Conservation (phyloP, 1,140 invertebrate species). For the Ruditapes philippinarum region DNA sequence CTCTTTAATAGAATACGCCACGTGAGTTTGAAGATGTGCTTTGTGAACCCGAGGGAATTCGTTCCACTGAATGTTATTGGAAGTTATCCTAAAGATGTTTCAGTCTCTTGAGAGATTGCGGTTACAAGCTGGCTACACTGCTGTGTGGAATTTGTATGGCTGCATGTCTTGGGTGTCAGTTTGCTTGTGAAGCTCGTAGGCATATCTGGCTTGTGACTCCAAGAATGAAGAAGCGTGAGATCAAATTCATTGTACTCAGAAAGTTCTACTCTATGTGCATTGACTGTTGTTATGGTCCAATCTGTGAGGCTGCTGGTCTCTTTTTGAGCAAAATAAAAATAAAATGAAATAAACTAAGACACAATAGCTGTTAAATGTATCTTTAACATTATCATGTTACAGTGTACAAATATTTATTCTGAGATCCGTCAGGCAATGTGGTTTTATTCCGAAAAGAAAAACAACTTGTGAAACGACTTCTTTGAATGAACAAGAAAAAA, state of each 20-base stretch:
- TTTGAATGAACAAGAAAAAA: background rate
- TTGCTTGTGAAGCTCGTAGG: constrained; percentile 79
- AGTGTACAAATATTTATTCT: background rate
- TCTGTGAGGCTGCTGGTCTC: constrained; percentile 89
- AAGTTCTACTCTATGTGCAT: constrained; percentile 88
- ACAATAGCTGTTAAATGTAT: no score
- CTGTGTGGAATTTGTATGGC: constrained; percentile 90
- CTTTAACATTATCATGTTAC: no score
- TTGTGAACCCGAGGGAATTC: constrained; percentile 91
- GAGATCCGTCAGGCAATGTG: constrained; percentile 85
- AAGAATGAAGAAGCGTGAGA: constrained; percentile 80
- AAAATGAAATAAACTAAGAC: no score
- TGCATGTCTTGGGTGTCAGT: constrained; percentile 89
- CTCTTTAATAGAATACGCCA: no score
- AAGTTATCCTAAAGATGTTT: constrained; percentile 90
- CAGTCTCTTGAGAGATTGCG: constrained; percentile 89
- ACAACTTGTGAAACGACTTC: background rate
- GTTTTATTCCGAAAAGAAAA: no score
- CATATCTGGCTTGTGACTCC: constrained; percentile 78
- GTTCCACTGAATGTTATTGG: constrained; percentile 92
- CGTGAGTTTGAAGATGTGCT: constrained; percentile 89
- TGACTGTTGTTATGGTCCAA: constrained; percentile 89
- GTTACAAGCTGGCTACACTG: constrained; percentile 90
- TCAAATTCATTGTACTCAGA: constrained; percentile 89
- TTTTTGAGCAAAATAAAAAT: constrained; percentile 64